Evolutionary conservation across 2,888 invertebrate genomes (phyloP).

Genomic region (Nephrocerus scutellatus): DNA sequence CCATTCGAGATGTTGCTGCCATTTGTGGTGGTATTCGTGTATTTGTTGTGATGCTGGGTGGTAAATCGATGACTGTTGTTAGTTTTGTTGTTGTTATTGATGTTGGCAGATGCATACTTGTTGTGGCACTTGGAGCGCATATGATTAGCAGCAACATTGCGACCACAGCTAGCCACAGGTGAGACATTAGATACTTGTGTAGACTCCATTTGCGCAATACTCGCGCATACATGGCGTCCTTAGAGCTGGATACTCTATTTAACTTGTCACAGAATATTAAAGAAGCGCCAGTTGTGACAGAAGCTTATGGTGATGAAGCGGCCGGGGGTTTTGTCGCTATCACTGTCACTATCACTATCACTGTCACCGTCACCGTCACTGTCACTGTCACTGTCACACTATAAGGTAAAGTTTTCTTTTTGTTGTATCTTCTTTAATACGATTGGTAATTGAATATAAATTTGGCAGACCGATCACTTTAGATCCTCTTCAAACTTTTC

Average conservation of each 20-base stretch:
- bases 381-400: not conserved
- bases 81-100: conserved; percentile 25
- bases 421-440: not conserved
- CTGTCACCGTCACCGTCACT: not conserved
- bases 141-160: conserved; percentile 44
- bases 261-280: conserved; percentile 34
- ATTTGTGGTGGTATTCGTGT: conserved; percentile 11
- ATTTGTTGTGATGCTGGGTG: conserved; percentile 5
- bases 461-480: too few relatives aligned
- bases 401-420: not conserved
- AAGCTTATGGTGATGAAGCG: not conserved
- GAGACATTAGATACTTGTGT: conserved; percentile 48
- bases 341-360: not conserved
- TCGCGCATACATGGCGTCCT: conserved; percentile 50
- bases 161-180: conserved; percentile 45
- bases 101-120: conserved; percentile 31
- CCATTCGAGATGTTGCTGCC: too few relatives aligned
- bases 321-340: not conserved
- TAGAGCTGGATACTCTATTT: conserved; percentile 30
- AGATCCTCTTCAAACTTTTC: too few relatives aligned
- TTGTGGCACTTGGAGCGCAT: conserved; percentile 37
- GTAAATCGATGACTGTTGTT: conserved; percentile 21
- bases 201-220: conserved; percentile 50
- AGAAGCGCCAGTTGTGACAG: conserved; percentile 17
- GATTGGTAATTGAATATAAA: too few relatives aligned